phyloP scores from a whole-genome alignment of 1,140 invertebrate species.

The Belonocnema kinseyi region DNA sequence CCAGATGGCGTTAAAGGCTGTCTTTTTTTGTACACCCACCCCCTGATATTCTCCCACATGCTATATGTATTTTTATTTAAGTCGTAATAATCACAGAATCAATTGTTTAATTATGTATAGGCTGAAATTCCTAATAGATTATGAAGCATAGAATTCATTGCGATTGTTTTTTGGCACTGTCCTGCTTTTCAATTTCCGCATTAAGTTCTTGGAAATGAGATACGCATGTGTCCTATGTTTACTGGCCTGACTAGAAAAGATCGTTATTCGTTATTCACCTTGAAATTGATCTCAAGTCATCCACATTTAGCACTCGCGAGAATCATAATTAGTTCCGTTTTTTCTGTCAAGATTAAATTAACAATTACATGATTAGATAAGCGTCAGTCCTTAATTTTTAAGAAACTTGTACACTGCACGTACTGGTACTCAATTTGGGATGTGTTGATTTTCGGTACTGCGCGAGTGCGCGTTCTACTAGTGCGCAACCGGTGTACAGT shows the following conservation, averaged over 20 bases:
- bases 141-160: neutral
- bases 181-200: conserved; percentile 5
- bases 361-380: neutral
- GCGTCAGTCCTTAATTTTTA: neutral
- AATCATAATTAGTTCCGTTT: neutral
- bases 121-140: neutral
- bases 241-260: neutral
- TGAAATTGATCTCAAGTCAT: neutral
- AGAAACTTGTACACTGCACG: conserved; percentile 22
- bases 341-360: neutral
- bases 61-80: neutral
- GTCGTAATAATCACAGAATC: conserved; percentile 8
- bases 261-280: conserved; percentile 22
- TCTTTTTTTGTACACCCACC: neutral
- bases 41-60: conserved; percentile 3
- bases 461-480: neutral
- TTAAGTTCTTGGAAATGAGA: neutral
- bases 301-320: neutral
- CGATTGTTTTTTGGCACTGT: neutral
- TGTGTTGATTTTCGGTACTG: neutral
- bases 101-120: neutral
- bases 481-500: conserved; percentile 1
- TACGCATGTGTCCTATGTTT: conserved; percentile 14
- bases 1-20: neutral
- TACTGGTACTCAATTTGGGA: neutral